Conservation (phyloP, 2,113 vertebrate genomes). For the Caranx ignobilis region DNA sequence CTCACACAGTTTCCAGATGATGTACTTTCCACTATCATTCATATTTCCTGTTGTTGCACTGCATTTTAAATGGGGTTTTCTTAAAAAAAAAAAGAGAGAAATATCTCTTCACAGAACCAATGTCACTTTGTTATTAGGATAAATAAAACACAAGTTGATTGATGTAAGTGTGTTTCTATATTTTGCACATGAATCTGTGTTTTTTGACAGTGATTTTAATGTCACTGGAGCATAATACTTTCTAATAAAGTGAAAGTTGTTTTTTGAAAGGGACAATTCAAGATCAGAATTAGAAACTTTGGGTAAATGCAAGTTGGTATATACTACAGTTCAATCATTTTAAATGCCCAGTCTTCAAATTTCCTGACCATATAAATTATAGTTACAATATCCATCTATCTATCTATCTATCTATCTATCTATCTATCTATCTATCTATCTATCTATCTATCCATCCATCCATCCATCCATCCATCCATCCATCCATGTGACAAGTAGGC, state of each 20-base stretch:
- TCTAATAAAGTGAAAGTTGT: background rate
- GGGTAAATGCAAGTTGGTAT: background rate
- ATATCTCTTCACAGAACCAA: background rate
- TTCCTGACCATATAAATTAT: background rate
- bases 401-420: no score
- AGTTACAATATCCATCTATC: background rate
- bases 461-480: no score
- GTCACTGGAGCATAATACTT: background rate
- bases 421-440: no score
- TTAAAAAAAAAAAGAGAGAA: background rate
- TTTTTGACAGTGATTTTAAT: background rate
- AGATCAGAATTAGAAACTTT: background rate
- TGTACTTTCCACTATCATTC: background rate
- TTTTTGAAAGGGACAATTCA: background rate
- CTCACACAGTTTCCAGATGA: background rate
- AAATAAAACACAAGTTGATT: background rate
- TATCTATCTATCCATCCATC: no score
- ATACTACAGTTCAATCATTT: background rate
- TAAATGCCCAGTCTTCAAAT: background rate
- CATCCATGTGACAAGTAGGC: no score
- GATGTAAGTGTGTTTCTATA: background rate
- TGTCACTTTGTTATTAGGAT: background rate
- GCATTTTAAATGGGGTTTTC: background rate
- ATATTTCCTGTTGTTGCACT: background rate
- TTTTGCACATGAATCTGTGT: background rate